A percentile compares a stretch with the other conserved stretches of the same genome.
Evolutionary conservation across 2,888 invertebrate genomes (phyloP).

Genomic region (Acanthosepion lycidas): DNA sequence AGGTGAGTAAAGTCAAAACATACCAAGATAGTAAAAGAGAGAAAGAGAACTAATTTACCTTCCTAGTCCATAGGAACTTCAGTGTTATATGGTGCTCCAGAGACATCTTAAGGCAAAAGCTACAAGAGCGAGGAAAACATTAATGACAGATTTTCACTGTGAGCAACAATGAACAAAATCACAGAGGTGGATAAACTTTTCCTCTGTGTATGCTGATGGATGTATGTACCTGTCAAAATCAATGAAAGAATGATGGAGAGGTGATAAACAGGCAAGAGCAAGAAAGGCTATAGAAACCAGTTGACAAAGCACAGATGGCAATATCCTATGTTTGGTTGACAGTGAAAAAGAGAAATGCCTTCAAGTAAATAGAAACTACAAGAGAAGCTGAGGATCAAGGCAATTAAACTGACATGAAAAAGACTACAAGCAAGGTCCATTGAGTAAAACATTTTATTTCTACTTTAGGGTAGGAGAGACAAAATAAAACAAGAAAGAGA

Average conservation of each 20-base stretch:
- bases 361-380: not conserved
- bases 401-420: not conserved
- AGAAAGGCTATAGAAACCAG: not conserved
- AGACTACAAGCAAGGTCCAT: not conserved
- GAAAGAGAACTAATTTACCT: not conserved
- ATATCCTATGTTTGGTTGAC: not conserved
- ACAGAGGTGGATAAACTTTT: not conserved
- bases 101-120: not conserved
- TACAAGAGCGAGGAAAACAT: not conserved
- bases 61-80: not conserved
- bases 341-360: not conserved
- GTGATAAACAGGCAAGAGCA: not conserved
- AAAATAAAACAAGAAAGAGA: not conserved
- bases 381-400: not conserved
- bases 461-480: too few species aligned
- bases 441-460: not conserved
- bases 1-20: not conserved
- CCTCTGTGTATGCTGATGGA: not conserved
- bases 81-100: not conserved
- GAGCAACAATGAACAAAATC: not conserved
- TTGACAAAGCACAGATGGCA: not conserved
- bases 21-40: not conserved
- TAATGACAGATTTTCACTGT: not conserved
- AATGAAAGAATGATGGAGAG: not conserved
- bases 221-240: not conserved